Base-by-base conservation (phyloP, 2,797 vertebrate genomes). In the Falco biarmicus region DNA sequence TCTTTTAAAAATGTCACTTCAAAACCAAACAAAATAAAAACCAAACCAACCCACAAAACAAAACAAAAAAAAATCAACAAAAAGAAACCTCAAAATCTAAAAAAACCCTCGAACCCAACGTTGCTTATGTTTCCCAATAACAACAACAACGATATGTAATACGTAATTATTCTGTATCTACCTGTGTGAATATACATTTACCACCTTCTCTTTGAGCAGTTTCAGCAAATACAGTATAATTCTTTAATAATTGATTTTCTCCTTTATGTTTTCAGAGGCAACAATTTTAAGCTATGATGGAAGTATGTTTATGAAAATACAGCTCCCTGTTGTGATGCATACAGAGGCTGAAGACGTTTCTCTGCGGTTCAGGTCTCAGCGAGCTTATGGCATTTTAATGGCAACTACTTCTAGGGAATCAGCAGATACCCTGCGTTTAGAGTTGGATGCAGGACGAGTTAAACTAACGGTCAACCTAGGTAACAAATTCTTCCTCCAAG, bases 231-330 rank as follows among this genome's bases (percentile, higher is more conserved):
- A 43, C 4, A 51, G 3, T 22, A 5, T 48, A 84, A 50, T 50
- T 48, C 43, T 26, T 92, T 70, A 86, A 32, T 79, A 94, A 95
- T 39, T 8, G 13, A 1, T 66, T 80, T 92, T 91, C 45, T 94
- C 17, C 43, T 95, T 64, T 43, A 4, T 66, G 9, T 91, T 89
- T 97, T 76, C 97, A 99, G 99, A 99, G 96, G 99, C 99, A 47
- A 99, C 99, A 4, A 97, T 99, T 95, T 98, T 99, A 96, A 99
- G 99, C 97, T 99, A 99, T 4, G 99, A 99, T 28, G 99, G 99
- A 97, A 99, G 99, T 65, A 99, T 99, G 98, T 99, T 99, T 86
- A 99, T 99, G 99, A 99, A 99, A 97, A 99, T 99, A 95, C 99
- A 99, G 94, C 98, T 99, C 86, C 99, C 99, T 0, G 98, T 99